Base-by-base conservation (phyloP, 2,797 vertebrate species). In the Heliangelus exortis region DNA sequence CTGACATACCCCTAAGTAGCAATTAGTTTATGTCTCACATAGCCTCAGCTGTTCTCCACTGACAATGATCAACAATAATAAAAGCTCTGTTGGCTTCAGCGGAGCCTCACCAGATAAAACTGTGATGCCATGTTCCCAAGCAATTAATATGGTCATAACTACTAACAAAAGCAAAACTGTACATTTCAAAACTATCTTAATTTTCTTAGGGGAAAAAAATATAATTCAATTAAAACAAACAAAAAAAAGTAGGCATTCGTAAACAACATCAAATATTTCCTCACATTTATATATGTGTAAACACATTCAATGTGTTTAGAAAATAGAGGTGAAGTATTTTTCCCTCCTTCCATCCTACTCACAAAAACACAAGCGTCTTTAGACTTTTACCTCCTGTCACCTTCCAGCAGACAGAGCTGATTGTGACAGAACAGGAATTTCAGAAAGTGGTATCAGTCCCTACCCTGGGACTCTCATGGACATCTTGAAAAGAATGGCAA, bases 1-100 rank as follows among this genome's bases (percentile, higher is more conserved):
- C 63, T 81, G 62, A 78, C 58, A 66, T 84, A 84, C 19, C 48
- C 58, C 66, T 78, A 95, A 90, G 68, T 89, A 53, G 31, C 76
- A 85, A 77, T 93, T 91, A 90, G 58, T 86, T n/a, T 79, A 23
- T 34, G 48, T 68, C 66, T 86, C 88, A 65, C 23, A 55, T 10
- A 86, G 39, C 22, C 71, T 94, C 77, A 88, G 79, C 51, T 96
- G 69, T 62, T 81, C 62, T 39, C 7, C 17, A 6, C 19, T 76
- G 83, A 50, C 39, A 81, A 14, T 65, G 61, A 86, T 22, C 91
- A 96, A 94, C 54, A 84, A 34, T 54, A 86, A 78, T 72, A 84
- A 81, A 83, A 92, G 23, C 17, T 86, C 66, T 88, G 15, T 45
- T 73, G 47, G 36, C 43, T 88, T 86, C 71, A 53, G 51, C 33